Evolutionary conservation across 2,888 invertebrate genomes (phyloP).

Genomic region (Plagodis dolabraria): DNA sequence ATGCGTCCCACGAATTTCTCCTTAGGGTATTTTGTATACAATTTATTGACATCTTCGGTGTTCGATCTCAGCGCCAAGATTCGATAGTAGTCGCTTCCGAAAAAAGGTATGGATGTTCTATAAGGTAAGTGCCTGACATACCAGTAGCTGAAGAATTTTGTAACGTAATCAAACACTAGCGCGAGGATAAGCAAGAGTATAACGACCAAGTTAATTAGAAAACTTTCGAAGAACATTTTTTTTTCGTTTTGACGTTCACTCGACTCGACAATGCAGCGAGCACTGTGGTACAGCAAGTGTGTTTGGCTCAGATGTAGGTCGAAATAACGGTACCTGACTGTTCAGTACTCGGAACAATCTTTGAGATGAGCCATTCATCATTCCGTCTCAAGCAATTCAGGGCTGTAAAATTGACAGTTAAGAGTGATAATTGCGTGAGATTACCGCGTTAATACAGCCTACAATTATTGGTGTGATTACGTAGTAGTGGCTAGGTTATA

Average conservation of each 20-base stretch:
- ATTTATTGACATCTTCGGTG: conserved; percentile 66
- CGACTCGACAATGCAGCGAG: conserved; percentile 54
- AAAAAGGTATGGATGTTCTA: conserved; percentile 66
- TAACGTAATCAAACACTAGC: conserved; percentile 72
- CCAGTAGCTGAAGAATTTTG: conserved; percentile 81
- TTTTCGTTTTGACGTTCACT: conserved; percentile 53
- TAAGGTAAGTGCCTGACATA: conserved; percentile 75
- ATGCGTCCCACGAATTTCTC: conserved; percentile 71
- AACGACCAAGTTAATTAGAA: conserved; percentile 66
- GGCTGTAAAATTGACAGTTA: conserved; percentile 28
- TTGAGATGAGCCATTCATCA: conserved; percentile 38
- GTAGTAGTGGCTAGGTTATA: conserved; percentile 25
- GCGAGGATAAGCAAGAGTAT: conserved; percentile 62
- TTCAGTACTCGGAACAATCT: conserved; percentile 35
- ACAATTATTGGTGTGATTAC: conserved; percentile 24
- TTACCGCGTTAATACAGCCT: conserved; percentile 29
- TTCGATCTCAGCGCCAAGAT: conserved; percentile 65
- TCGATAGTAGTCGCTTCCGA: conserved; percentile 74
- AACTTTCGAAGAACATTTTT: conserved; percentile 80
- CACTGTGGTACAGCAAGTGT: conserved; percentile 57
- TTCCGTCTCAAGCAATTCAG: conserved; percentile 18
- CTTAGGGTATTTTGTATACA: conserved; percentile 61
- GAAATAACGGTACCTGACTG: conserved; percentile 68
- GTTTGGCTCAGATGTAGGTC: conserved; percentile 62
- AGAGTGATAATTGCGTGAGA: conserved; percentile 22